Conservation (phyloP, 2,797 vertebrate species). For the Acrocephalus scirpaceus region DNA sequence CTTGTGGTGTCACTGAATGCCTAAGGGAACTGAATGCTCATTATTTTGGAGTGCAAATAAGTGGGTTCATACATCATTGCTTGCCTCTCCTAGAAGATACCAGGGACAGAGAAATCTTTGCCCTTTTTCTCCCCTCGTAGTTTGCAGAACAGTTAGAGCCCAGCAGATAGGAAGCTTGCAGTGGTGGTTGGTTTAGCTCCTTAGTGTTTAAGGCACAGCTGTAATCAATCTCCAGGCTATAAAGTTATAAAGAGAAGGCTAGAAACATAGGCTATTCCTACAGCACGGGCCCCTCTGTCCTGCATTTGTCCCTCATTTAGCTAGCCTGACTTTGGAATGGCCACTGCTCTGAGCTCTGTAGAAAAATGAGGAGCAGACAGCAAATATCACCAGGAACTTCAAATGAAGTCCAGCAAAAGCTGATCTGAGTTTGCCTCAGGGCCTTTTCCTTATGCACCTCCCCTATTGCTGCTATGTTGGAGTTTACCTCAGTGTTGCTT, state of each 20-base stretch:
- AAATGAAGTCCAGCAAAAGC: not conserved
- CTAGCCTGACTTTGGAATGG: not conserved
- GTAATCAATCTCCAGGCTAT: not conserved
- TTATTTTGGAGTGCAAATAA: not conserved
- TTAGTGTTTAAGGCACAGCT: not conserved
- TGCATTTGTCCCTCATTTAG: not conserved
- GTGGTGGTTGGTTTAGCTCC: not conserved
- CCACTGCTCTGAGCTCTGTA: not conserved
- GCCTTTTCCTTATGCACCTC: not conserved
- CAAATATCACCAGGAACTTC: not conserved
- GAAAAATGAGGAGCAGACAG: not conserved
- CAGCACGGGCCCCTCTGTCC: not conserved
- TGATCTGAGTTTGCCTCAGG: not conserved
- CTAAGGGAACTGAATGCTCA: not conserved
- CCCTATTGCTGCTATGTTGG: not conserved
- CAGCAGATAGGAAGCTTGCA: not conserved
- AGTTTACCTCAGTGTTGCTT: not conserved
- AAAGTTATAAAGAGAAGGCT: not conserved
- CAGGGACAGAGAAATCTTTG: not conserved
- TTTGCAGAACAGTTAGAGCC: not conserved
- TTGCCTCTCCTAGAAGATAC: not conserved
- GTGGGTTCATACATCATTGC: not conserved
- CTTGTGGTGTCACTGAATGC: not conserved
- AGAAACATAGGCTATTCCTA: not conserved
- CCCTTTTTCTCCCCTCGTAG: not conserved